These are phyloP conservation scores for Euborellia annulipes DNA, from an alignment of 1,140 invertebrate genomes.

Conservation along the genomic window DNA sequence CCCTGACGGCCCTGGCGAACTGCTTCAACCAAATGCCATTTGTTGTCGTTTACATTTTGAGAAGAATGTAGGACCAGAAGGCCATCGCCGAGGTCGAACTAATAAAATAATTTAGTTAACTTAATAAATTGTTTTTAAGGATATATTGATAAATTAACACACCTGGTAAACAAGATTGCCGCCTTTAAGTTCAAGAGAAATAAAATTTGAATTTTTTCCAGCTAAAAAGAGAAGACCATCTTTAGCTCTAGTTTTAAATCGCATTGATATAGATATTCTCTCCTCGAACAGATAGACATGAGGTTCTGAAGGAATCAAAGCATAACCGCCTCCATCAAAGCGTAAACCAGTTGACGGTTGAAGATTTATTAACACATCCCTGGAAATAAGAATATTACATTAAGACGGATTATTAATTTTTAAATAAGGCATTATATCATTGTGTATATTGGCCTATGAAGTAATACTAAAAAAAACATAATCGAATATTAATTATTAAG, in stretches of 20 bases:
- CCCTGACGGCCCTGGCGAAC: conserved; percentile 45
- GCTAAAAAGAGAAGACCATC: conserved; percentile 80
- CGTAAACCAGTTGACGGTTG: conserved; percentile 50
- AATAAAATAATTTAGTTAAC: conserved; percentile 17
- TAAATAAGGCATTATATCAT: too few relatives aligned
- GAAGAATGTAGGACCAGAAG: conserved; percentile 35
- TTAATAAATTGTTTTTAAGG: neutral
- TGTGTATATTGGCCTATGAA: too few relatives aligned
- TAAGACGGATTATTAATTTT: too few relatives aligned
- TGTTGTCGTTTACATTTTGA: conserved; percentile 59
- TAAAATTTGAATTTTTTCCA: conserved; percentile 53
- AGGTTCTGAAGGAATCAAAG: conserved; percentile 41
- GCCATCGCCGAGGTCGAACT: conserved; percentile 51
- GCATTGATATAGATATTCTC: conserved; percentile 45
- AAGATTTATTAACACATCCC: conserved; percentile 44
- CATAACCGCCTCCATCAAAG: conserved; percentile 78
- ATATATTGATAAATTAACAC: conserved; percentile 6
- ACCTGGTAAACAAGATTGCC: conserved; percentile 58
- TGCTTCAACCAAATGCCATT: conserved; percentile 66
- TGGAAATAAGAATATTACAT: too few relatives aligned
- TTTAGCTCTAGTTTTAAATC: conserved; percentile 71
- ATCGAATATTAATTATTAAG: too few relatives aligned
- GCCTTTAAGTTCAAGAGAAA: conserved; percentile 67
- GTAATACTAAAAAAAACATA: too few relatives aligned
- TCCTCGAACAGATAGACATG: conserved; percentile 37